These are phyloP conservation scores for Chloebia gouldiae DNA, from an alignment of 2,113 vertebrate genomes.

Conservation along the genomic window DNA sequence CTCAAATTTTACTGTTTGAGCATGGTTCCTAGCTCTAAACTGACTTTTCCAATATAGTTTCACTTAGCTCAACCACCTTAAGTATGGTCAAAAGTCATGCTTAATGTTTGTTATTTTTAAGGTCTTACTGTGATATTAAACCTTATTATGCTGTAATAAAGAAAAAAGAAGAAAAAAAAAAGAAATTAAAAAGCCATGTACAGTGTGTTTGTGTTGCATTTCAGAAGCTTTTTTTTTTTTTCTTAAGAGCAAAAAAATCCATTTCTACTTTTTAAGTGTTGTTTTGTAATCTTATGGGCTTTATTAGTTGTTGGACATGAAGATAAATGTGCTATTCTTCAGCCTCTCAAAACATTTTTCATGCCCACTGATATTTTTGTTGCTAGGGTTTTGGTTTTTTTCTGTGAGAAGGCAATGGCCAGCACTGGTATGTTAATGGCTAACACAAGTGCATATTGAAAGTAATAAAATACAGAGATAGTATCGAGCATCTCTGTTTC, in stretches of 20 bases:
- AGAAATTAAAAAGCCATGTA: not conserved
- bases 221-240: not conserved
- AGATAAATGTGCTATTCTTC: not conserved
- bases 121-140: not conserved
- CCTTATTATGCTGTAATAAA: not conserved
- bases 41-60: not conserved
- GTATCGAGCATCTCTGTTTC: not conserved
- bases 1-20: not conserved
- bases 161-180: not conserved
- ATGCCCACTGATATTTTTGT: not conserved
- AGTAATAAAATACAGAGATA: constrained; percentile 25
- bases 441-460: not conserved
- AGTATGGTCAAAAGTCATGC: not conserved
- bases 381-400: not conserved
- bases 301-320: not conserved
- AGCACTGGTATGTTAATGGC: constrained; percentile 19
- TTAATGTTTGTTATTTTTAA: not conserved
- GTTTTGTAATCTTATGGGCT: not conserved
- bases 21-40: not conserved
- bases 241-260: not conserved
- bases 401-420: not conserved
- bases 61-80: not conserved
- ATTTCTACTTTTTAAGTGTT: not conserved
- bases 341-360: not conserved
- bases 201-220: not conserved